Base-by-base conservation (phyloP, 2,797 vertebrate species). In the Manis crassicaudata region DNA sequence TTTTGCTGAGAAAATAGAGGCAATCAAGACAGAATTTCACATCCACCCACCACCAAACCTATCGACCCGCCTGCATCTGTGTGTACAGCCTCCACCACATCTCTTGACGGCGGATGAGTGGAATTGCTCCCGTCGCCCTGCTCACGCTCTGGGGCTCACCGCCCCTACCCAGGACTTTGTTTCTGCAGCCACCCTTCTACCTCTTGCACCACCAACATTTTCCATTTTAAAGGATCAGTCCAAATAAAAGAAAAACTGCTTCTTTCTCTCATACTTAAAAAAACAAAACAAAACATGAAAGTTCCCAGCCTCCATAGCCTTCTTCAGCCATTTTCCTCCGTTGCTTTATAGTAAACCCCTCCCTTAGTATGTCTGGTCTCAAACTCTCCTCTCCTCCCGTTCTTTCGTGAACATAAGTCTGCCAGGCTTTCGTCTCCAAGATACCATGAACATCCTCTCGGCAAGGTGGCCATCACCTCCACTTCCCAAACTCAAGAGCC, bases 1-100 rank as follows among this genome's bases (percentile, higher is more conserved):
- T 46, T 88, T 97, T 25, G 21, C 37, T 63, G 46, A 95, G 91
- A 86, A 96, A 84, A 88, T 8, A 90, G 58, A 88, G n/a, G 4
- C 4, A 5, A 65, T 90, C 81, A n/a, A 65, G 95, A 90, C 75
- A 76, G 75, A 88, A n/a, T 85, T 21, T 72, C n/a, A 54, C 21
- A 20, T 63, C 62, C 7, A 17, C 20, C 73, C 67, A 73, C 37
- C 62, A 46, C 8, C 25, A 80, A 25, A 23, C 46, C 73, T 70
- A 43, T 27, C n/a, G 37, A 1, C 35, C 37, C 21, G 2, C 76
- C 54, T n/a, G 68, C n/a, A 5, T 46, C 75, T 25, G 10, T 32
- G 52, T 0, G 0, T 5, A 16, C 13, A 3, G 6, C 6, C 18
- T 46, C 37, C 2, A 0, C 20, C 35, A 43, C 43, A 10, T 25